Evolutionary conservation across 92 coral and sea anemone genomes (phyloP), one percentile per base, ranked within the genome.

Genomic region (Ricordea florida): DNA sequence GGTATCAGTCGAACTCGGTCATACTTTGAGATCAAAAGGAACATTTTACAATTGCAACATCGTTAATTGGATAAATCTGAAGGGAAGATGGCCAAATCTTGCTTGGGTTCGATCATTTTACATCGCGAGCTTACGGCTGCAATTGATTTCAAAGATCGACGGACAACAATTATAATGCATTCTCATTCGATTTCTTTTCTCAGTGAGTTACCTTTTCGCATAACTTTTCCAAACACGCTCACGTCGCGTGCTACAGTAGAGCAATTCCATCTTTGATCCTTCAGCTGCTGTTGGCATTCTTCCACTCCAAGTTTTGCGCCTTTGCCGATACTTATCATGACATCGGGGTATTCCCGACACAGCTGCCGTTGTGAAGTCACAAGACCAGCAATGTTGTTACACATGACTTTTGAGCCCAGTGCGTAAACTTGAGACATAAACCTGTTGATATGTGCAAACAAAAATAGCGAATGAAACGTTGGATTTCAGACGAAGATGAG

Each of bases 401-500:
- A 96, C 99, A 96, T 96, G 38, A 96, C 87, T 62, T 96, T 92
- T 1, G 99, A 93, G 8, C 99, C 99, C 22, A 94, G 72, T 1
- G 99, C 99, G 46, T 70, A 96, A 47, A 96, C 93, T 65, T 96
- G 89, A 0, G 99, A 96, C 93, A 96, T 96, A 26, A 91, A 96
- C 97, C 99, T 96, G 58, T 1, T n/a, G 63, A 68, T 21, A 23
- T 10, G 64, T 55, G 61, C 31, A 61, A 81, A 51, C 48, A 56
- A 31, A 18, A 7, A 25, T 13, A n/a, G 15, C 21, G 7, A 43
- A 2, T 18, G 7, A 38, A 51, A 22, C 18, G 62, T 70, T 53
- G n/a, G n/a, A n/a, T n/a, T n/a, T n/a, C n/a, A n/a, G n/a, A n/a
- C n/a, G n/a, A n/a, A n/a, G n/a, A n/a, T n/a, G n/a, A n/a, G n/a